Evolutionary conservation across 2,113 vertebrate species (phyloP).

Genomic region (Circaetus gallicus): DNA sequence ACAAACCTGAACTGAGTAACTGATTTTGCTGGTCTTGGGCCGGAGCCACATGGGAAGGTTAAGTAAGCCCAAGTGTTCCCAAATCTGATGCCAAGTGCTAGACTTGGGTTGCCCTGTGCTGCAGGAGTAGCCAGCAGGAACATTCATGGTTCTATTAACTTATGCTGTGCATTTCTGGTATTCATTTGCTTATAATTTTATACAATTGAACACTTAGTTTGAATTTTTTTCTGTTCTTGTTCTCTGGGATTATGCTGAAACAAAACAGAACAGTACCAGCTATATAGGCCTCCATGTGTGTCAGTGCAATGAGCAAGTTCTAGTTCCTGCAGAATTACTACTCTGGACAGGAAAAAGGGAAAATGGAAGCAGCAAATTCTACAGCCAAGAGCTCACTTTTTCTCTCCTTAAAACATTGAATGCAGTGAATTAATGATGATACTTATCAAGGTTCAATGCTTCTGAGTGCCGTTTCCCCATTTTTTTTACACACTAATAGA

Average conservation of each 20-base stretch:
- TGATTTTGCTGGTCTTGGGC: not conserved
- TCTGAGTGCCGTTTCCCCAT: not conserved
- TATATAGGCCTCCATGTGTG: not conserved
- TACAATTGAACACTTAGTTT: not conserved
- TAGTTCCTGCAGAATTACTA: not conserved
- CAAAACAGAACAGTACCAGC: not conserved
- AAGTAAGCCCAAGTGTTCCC: not conserved
- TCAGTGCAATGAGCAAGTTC: not conserved
- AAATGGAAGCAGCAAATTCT: not conserved
- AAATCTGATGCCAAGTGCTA: not conserved
- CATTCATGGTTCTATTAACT: not conserved
- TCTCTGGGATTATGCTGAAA: not conserved
- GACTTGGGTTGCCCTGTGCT: not conserved
- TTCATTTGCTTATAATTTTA: not conserved
- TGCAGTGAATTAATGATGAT: not conserved
- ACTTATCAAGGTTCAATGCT: not conserved
- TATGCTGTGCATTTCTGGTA: not conserved
- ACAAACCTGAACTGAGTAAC: not conserved
- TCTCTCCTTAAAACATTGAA: not conserved
- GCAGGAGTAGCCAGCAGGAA: not conserved
- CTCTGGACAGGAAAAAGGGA: not conserved
- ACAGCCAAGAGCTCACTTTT: not conserved
- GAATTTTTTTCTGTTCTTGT: not conserved
- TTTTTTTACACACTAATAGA: not conserved
- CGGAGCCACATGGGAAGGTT: not conserved